phyloP scores from a whole-genome alignment of 2,888 invertebrate species.

The Sinopyrophorus schimmeli region DNA sequence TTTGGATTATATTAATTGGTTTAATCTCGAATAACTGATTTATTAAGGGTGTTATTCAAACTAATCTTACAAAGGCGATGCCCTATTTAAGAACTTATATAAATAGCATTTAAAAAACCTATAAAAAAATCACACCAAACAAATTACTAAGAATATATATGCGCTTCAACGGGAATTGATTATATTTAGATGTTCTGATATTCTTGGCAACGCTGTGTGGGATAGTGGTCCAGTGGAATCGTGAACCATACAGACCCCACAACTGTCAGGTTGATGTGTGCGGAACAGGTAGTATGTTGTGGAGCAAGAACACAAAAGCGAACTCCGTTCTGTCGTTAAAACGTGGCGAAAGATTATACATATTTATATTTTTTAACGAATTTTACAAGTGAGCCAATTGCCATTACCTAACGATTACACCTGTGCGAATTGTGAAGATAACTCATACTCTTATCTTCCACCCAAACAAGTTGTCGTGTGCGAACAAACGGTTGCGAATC shows the following conservation, averaged over 20 bases:
- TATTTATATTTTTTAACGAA: neutral
- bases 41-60: no score
- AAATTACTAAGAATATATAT: no score
- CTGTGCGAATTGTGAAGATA: slow-evolving; percentile 34
- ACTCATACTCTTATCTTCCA: slow-evolving; percentile 7
- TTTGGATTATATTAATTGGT: no score
- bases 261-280: slow-evolving; percentile 42
- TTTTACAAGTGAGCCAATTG: neutral
- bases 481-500: slow-evolving; percentile 6
- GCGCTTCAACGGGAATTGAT: neutral
- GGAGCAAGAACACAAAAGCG: slow-evolving; percentile 29
- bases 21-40: no score
- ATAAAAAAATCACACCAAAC: no score
- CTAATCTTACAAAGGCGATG: no score
- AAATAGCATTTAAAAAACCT: no score
- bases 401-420: slow-evolving; percentile 8
- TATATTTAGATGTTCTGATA: no score
- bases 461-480: slow-evolving; percentile 15
- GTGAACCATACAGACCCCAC: slow-evolving; percentile 22
- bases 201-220: slow-evolving; percentile 19
- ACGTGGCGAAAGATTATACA: slow-evolving; percentile 18
- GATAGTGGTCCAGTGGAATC: slow-evolving; percentile 34
- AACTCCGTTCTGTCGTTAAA: slow-evolving; percentile 22
- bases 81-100: no score
- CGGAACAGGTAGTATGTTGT: slow-evolving; percentile 43